phyloP scores from a whole-genome alignment of 2,113 vertebrate species.

The Pituophis catenifer region DNA sequence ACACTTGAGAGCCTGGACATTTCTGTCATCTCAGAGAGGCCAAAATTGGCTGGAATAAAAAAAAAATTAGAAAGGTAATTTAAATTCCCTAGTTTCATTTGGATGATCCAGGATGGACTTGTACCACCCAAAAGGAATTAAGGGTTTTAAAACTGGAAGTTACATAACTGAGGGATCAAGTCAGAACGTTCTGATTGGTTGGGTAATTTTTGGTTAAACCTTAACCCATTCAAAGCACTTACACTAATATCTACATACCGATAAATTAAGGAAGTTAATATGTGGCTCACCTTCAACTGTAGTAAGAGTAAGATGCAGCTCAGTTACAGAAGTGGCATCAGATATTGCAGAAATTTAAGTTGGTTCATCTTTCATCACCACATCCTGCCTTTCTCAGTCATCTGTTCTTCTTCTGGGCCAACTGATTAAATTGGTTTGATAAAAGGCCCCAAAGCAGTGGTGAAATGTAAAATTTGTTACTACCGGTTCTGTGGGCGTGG shows the following conservation, averaged over 20 bases:
- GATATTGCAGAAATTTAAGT: not conserved
- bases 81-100: not conserved
- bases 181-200: not conserved
- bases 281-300: not conserved
- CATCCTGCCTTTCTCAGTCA: not conserved
- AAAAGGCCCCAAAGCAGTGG: not conserved
- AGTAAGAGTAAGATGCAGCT: not conserved
- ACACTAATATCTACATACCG: too few relatives aligned
- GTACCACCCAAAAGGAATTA: not conserved
- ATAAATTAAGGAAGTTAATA: not conserved
- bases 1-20: not conserved
- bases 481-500: too few relatives aligned
- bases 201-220: not conserved
- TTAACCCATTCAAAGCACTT: not conserved
- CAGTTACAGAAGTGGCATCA: not conserved
- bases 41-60: not conserved
- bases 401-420: not conserved
- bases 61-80: not conserved
- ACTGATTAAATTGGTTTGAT: not conserved
- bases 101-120: not conserved
- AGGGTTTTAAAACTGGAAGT: not conserved
- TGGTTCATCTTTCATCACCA: not conserved
- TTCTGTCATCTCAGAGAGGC: not conserved
- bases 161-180: not conserved
- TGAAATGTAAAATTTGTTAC: too few relatives aligned